These are phyloP conservation scores for Drosophila crucigera DNA, from an alignment of 2,888 invertebrate genomes.

Conservation along the genomic window DNA sequence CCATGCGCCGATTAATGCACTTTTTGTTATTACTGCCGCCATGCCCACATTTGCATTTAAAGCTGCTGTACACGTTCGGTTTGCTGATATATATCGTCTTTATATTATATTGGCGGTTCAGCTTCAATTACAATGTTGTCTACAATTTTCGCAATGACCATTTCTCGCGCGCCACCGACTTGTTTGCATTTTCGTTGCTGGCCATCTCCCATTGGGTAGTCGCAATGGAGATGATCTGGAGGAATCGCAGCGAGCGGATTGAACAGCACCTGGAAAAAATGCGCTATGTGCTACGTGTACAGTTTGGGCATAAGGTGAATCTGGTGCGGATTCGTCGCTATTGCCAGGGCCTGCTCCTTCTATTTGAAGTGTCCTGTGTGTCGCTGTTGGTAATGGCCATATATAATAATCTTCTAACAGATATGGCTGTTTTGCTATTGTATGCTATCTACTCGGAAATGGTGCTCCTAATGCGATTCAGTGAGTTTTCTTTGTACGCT, in stretches of 20 bases:
- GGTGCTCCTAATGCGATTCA: constrained; percentile 59
- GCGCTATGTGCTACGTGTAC: constrained; percentile 26
- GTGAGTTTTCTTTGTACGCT: constrained; percentile 65
- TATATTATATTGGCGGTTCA: constrained; percentile 39
- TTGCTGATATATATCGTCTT: constrained; percentile 18
- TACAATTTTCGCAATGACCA: constrained; percentile 57
- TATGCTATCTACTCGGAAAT: constrained; percentile 68
- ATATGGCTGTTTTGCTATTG: constrained; percentile 14
- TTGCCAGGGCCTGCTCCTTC: constrained; percentile 36
- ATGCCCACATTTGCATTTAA: constrained; percentile 14
- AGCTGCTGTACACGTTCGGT: constrained; percentile 20
- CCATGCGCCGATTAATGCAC: constrained; percentile 60
- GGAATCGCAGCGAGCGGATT: constrained; percentile 42
- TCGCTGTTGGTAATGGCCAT: constrained; percentile 2
- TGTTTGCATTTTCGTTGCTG: constrained; percentile 48
- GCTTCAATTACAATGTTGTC: constrained; percentile 42
- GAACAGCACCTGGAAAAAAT: constrained; percentile 49
- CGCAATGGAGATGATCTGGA: constrained; percentile 57
- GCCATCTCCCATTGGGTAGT: constrained; percentile 35
- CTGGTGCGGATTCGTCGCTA: constrained; percentile 33
- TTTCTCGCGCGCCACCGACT: constrained; percentile 65
- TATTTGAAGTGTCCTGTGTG: background rate
- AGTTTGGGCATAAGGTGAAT: constrained; percentile 45
- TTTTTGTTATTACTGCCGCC: constrained; percentile 55
- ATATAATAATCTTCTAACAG: background rate